A percentile compares a stretch with the other conserved stretches of the same genome.
Evolutionary conservation across 2,797 vertebrate genomes (phyloP).

Genomic region (Buphagus erythrorhynchus): DNA sequence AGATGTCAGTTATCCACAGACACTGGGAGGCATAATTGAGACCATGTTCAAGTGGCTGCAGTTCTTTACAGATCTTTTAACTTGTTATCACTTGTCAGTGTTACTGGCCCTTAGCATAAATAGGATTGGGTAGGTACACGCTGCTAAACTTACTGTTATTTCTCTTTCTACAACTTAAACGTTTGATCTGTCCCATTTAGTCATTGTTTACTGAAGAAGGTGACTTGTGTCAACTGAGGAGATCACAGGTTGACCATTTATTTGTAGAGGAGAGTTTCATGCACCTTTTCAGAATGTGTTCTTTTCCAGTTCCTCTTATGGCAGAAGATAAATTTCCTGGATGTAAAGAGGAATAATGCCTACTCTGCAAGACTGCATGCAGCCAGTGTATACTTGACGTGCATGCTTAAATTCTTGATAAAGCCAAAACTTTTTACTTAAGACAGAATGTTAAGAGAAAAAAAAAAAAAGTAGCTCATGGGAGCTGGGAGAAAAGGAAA

Average conservation of each 20-base stretch:
- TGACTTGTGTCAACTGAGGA: background rate
- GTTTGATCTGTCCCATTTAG: background rate
- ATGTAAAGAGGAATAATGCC: background rate
- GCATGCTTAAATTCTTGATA: background rate
- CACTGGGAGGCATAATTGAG: background rate
- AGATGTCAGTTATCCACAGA: background rate
- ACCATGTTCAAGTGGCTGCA: background rate
- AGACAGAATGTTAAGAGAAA: background rate
- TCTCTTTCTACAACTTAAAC: background rate
- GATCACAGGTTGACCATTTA: background rate
- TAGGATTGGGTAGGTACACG: background rate
- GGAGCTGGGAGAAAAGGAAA: background rate
- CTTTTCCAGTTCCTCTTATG: background rate
- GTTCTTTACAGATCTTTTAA: background rate
- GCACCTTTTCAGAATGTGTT: background rate
- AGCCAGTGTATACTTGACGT: rapidly evolving
- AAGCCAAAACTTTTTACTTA: background rate
- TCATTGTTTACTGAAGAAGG: background rate
- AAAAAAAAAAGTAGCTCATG: background rate
- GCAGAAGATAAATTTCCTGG: background rate
- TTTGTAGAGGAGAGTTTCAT: background rate
- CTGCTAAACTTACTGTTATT: background rate
- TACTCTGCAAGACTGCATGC: background rate
- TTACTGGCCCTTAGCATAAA: background rate
- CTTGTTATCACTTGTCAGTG: background rate